Evolutionary conservation across 1,140 invertebrate species (phyloP), one percentile per base, ranked within the genome.

Genomic region (Eueides isabella): DNA sequence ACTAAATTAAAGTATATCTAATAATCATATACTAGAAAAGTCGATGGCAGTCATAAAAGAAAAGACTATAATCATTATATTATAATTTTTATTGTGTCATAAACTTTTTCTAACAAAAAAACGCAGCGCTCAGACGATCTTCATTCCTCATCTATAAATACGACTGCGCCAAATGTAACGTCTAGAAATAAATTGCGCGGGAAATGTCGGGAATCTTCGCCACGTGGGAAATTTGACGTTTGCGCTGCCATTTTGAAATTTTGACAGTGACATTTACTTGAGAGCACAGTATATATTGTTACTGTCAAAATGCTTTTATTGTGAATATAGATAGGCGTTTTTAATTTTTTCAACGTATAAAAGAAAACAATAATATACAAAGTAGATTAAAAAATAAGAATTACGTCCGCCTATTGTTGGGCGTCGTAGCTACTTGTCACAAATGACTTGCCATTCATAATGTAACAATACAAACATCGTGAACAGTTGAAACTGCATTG

Each of bases 151-250:
- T 74, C 84, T 89, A 89, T 82, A 84, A 83, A 86, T 90, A 89
- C 7, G 75, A 68, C 75, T 70, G 35, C 76, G 80, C 82, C 79
- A 88, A 87, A 90, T 90, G 87, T 86, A 80, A 83, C 79, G 80
- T 83, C 86, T 80, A 72, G 80, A 87, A 85, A 88, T 88, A 87
- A 86, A 85, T 83, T 82, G 81, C 76, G 74, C 76, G 81, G 76
- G 80, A 82, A 83, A 80, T 80, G 81, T 64, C 69, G 76, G 62
- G 33, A 71, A 81, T 79, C 78, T 86, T 82, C 62, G 74, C 79
- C 85, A 86, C 86, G 85, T 85, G 85, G 74, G 65, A 70, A 78
- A 72, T 75, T 76, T 74, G 61, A 75, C 76, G 75, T 73, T 48
- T 30, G 66, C 61, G 73, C 65, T 65, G 80, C 83, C 85, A 84